Evolutionary conservation across 2,113 vertebrate genomes (phyloP), one percentile per base, ranked within the genome.

Genomic region (Cinclus mexicanus): DNA sequence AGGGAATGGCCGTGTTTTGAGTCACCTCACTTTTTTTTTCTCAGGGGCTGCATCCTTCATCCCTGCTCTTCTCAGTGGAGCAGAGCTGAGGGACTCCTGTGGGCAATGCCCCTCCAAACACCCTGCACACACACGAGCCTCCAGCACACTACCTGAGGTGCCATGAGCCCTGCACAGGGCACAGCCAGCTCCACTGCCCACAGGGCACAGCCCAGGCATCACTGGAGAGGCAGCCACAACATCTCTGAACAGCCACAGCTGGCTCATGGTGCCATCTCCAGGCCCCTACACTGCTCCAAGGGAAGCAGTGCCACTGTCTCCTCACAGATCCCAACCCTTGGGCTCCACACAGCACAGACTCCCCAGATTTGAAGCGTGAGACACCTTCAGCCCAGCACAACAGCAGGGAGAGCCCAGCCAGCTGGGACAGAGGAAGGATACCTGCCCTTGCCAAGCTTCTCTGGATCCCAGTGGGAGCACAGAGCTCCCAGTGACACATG

Each of bases 161-260:
- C 37, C 1, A 1, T 0, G 12, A 87, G 42, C 46, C 33, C 47
- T 12, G 35, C 44, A 5, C 12, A 8, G 35, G 29, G 56, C 67
- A 42, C 41, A 13, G 49, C 11, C 67, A 55, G 44, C 39, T 12
- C 50, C 18, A 8, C 18, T 37, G 41, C n/a, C 41, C 46, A 11
- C 64, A 25, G 76, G 14, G 14, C 49, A 57, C 31, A 9, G 12
- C n/a, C 31, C 52, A 53, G 52, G 49, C 46, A 53, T 37, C 44
- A 6, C 28, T 2, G 0, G 5, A 61, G 37, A 41, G 26, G 15
- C 46, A n/a, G 2, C 80, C 68, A 17, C 0, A 0, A 29, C 44
- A 50, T 13, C 12, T 26, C 33, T 33, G 1, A 41, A 18, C 47
- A 70, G 61, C 39, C 65, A 25, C 2, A 0, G 26, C 44, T 5